Percentiles rank a stretch among this genome's conserved stretches.
phyloP scores from a whole-genome alignment of 2,797 vertebrate genomes.

The Gymnocypris eckloni region DNA sequence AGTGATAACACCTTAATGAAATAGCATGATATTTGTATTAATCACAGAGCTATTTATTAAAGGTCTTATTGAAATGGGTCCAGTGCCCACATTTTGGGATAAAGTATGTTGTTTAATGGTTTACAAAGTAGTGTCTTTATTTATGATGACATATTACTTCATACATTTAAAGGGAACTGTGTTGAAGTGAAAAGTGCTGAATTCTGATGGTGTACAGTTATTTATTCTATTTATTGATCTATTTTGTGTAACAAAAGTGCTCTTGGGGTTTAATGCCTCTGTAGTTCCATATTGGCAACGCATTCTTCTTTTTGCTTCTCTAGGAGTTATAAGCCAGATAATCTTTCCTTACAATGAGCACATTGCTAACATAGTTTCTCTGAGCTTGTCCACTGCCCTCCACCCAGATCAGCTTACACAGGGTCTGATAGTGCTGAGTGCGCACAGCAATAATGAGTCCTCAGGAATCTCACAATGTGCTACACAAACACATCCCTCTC shows the following conservation, averaged over 20 bases:
- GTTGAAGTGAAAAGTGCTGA: not conserved
- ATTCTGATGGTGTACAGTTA: not conserved
- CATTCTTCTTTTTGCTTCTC: slow-evolving; percentile 46
- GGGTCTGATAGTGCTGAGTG: slow-evolving; percentile 43
- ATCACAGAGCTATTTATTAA: slow-evolving; percentile 23
- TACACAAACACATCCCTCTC: slow-evolving; percentile 32
- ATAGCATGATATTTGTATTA: slow-evolving; percentile 15
- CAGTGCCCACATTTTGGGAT: not conserved
- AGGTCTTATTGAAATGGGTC: not conserved
- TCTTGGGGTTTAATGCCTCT: not conserved
- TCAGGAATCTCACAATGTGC: slow-evolving; percentile 33
- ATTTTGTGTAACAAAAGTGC: not conserved
- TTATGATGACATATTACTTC: not conserved
- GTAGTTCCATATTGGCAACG: slow-evolving; percentile 23
- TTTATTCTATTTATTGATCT: slow-evolving; percentile 34
- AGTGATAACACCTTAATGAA: slow-evolving; percentile 18
- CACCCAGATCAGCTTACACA: slow-evolving; percentile 68
- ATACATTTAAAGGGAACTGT: not conserved
- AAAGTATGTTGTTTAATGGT: not conserved
- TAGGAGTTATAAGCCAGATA: slow-evolving; percentile 55
- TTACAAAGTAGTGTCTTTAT: slow-evolving; percentile 2
- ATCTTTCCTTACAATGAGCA: slow-evolving; percentile 58
- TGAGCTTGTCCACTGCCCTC: slow-evolving; percentile 57
- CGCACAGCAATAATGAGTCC: slow-evolving; percentile 44
- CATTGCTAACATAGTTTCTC: slow-evolving; percentile 67